A percentile compares a stretch with the other conserved stretches of the same genome.
Evolutionary conservation across 2,797 vertebrate genomes (phyloP).

Genomic region (Crax fasciolata): DNA sequence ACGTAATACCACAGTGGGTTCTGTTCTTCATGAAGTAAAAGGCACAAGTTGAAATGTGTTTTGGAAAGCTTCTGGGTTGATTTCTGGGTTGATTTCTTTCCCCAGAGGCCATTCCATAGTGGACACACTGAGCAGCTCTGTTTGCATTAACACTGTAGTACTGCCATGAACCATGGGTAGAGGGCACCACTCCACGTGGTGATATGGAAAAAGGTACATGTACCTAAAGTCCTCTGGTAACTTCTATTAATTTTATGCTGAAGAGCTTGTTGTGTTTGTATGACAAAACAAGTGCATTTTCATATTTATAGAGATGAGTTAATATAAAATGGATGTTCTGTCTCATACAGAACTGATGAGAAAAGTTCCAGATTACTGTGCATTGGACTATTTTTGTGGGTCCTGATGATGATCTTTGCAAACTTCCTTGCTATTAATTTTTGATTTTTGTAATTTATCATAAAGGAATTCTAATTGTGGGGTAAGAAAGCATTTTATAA

Average conservation of each 20-base stretch:
- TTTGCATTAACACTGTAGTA: not conserved
- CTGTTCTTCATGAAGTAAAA: not conserved
- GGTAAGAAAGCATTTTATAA: not conserved
- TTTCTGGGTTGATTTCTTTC: not conserved
- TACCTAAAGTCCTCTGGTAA: not conserved
- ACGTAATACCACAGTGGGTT: not conserved
- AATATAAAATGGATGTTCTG: not conserved
- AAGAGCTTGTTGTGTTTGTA: not conserved
- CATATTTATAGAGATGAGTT: fast-evolving
- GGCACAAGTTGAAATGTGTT: not conserved
- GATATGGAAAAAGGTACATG: not conserved
- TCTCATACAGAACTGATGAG: not conserved
- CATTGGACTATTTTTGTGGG: not conserved
- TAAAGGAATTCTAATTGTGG: not conserved
- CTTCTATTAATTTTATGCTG: not conserved
- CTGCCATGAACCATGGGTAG: not conserved
- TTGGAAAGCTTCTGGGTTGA: not conserved
- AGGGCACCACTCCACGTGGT: not conserved
- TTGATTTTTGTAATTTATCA: not conserved
- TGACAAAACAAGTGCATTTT: not conserved
- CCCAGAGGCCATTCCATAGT: not conserved
- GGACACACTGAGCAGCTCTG: not conserved
- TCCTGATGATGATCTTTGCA: not conserved
- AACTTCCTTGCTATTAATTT: not conserved
- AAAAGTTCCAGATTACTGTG: not conserved